phyloP scores from a whole-genome alignment of 2,888 invertebrate genomes.

The Melangyna quadrimaculata region DNA sequence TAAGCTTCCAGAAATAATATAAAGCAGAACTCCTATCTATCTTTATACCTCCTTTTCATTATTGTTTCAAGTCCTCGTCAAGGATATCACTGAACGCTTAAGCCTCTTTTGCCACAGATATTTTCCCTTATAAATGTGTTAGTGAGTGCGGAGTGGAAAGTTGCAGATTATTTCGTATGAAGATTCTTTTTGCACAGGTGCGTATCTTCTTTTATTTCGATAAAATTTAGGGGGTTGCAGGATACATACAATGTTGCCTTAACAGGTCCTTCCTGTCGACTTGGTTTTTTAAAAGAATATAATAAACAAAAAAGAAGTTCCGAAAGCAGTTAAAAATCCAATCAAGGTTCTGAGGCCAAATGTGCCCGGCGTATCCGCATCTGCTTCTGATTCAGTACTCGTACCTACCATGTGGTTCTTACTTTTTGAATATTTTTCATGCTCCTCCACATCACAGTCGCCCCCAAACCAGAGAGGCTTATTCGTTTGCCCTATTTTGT shows the following conservation, averaged over 20 bases:
- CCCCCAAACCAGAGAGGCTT: constrained; percentile 18
- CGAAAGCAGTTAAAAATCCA: not conserved
- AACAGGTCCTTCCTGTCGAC: not conserved
- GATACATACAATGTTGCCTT: too few relatives aligned
- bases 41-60: not conserved
- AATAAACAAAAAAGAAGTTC: not conserved
- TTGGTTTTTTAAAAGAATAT: not conserved
- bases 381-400: not conserved
- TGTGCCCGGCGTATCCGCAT: not conserved
- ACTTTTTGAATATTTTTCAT: constrained; percentile 46
- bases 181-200: constrained; percentile 2
- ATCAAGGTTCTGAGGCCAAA: not conserved
- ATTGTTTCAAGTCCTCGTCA: constrained; percentile 12
- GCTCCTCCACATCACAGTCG: constrained; percentile 8
- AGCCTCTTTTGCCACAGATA: constrained; percentile 22
- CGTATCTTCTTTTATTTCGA: not conserved
- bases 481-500: constrained; percentile 34
- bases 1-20: constrained; percentile 24
- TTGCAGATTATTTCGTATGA: constrained; percentile 41
- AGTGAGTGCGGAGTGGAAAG: constrained; percentile 1
- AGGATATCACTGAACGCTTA: constrained; percentile 10
- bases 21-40: not conserved
- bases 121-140: not conserved
- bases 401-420: not conserved
- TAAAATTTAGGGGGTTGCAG: too few relatives aligned